Evolutionary conservation across 2,113 vertebrate species (phyloP).

Genomic region (Pollimyrus isidori): DNA sequence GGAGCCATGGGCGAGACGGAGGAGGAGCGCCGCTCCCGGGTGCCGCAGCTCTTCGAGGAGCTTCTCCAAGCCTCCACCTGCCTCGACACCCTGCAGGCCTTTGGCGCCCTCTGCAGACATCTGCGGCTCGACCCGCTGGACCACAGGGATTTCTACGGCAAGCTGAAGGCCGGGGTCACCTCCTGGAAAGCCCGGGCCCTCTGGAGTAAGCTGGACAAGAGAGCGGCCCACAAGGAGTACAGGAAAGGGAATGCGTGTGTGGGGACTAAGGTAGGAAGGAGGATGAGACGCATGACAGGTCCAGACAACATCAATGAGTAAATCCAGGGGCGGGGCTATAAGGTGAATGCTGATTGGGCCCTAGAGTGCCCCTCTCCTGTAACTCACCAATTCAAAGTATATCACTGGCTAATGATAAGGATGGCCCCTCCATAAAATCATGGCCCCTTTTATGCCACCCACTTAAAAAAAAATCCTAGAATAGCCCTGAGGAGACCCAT

Average conservation of each 20-base stretch:
- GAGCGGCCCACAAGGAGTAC: constrained; percentile 85
- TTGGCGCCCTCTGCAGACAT: constrained; percentile 82
- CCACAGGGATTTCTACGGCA: constrained; percentile 74
- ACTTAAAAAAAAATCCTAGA: neutral
- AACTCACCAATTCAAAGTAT: neutral
- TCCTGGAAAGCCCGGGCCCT: constrained; percentile 92
- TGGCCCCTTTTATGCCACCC: neutral
- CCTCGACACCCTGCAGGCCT: constrained; percentile 90
- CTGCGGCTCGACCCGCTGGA: constrained; percentile 82
- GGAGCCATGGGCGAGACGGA: constrained; percentile 77
- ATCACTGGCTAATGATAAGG: neutral
- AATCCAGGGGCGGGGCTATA: neutral
- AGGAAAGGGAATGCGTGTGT: constrained; percentile 73
- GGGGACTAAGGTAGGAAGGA: constrained; percentile 73
- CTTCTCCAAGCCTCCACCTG: constrained; percentile 88
- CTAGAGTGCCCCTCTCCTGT: neutral
- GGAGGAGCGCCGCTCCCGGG: constrained; percentile 73
- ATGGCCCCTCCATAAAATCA: neutral
- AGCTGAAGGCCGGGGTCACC: constrained; percentile 77
- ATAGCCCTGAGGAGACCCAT: neutral
- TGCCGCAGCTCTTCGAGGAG: constrained; percentile 85
- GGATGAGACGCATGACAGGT: neutral
- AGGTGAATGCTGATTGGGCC: neutral
- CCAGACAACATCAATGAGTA: neutral
- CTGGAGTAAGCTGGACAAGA: constrained; percentile 93